These are phyloP conservation scores for Aphelocoma californica DNA, from an alignment of 2,797 vertebrate species.

Conservation along the genomic window DNA sequence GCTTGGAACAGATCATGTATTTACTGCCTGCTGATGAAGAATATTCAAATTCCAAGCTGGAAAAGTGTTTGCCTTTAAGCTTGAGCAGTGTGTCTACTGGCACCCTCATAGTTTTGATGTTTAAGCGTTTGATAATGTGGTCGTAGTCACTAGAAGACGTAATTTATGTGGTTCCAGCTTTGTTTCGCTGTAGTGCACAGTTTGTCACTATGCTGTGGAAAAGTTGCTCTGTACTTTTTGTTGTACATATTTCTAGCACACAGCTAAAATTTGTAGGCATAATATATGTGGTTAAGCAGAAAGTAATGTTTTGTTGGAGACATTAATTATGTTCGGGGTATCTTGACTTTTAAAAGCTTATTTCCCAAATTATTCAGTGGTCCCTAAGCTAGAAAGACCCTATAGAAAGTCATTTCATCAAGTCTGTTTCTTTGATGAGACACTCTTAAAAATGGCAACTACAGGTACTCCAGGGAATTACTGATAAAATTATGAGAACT, in stretches of 20 bases:
- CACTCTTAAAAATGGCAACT: neutral
- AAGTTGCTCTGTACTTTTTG: neutral
- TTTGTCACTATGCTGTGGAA: neutral
- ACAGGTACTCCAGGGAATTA: neutral
- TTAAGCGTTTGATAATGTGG: neutral
- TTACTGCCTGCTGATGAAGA: neutral
- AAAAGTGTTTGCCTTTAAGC: neutral
- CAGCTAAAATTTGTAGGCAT: neutral
- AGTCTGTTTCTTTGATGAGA: neutral
- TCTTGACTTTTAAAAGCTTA: neutral
- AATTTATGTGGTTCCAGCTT: neutral
- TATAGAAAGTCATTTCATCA: neutral
- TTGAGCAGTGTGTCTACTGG: neutral
- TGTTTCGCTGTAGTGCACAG: neutral
- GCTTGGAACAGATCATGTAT: neutral
- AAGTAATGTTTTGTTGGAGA: neutral
- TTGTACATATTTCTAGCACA: neutral
- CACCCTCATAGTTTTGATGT: neutral
- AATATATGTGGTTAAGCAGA: neutral
- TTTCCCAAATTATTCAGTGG: neutral
- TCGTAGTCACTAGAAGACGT: neutral
- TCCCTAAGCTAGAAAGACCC: neutral
- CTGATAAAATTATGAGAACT: neutral
- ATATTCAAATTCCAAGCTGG: neutral
- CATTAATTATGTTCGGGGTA: neutral